phyloP scores from a whole-genome alignment of 2,797 vertebrate species.

The Myripristis murdjan region DNA sequence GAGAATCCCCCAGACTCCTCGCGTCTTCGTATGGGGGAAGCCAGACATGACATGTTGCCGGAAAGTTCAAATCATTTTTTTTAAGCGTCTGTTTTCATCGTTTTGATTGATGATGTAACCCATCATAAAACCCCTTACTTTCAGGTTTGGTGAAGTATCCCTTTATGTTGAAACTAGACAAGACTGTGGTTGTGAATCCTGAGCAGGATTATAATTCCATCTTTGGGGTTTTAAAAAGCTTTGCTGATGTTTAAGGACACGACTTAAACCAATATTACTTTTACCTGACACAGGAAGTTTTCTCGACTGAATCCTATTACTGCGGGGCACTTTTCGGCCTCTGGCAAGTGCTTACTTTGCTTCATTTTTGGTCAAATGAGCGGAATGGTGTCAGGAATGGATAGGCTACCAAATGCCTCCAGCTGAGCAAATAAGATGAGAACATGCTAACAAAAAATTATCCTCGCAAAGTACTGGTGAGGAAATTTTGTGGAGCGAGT shows the following conservation, averaged over 20 bases:
- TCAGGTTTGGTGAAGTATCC: conserved; percentile 7
- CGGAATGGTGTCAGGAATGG: conserved; percentile 57
- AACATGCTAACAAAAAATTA: conserved; percentile 44
- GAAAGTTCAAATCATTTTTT: conserved; percentile 16
- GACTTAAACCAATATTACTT: conserved; percentile 43
- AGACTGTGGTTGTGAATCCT: neutral
- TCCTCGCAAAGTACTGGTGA: conserved; percentile 54
- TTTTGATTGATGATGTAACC: conserved; percentile 26
- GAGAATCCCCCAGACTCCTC: conserved; percentile 62
- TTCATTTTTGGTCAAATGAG: conserved; percentile 54
- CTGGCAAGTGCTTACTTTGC: conserved; percentile 60
- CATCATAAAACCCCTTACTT: conserved; percentile 24
- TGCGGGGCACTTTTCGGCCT: conserved; percentile 31
- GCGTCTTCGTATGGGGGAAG: conserved; percentile 18
- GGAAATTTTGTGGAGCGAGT: conserved; percentile 64
- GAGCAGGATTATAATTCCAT: neutral
- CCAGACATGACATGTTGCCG: conserved; percentile 26
- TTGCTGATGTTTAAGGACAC: conserved; percentile 11
- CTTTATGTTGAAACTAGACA: conserved; percentile 9
- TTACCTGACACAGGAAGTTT: conserved; percentile 27
- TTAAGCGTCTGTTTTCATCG: neutral
- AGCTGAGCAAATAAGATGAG: conserved; percentile 75
- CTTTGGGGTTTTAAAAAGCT: neutral
- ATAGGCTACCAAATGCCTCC: conserved; percentile 65
- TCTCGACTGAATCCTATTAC: conserved; percentile 29